Evolutionary conservation across 2,888 invertebrate genomes (phyloP), one percentile per base, ranked within the genome.

Genomic region (Drosophila longiperda): DNA sequence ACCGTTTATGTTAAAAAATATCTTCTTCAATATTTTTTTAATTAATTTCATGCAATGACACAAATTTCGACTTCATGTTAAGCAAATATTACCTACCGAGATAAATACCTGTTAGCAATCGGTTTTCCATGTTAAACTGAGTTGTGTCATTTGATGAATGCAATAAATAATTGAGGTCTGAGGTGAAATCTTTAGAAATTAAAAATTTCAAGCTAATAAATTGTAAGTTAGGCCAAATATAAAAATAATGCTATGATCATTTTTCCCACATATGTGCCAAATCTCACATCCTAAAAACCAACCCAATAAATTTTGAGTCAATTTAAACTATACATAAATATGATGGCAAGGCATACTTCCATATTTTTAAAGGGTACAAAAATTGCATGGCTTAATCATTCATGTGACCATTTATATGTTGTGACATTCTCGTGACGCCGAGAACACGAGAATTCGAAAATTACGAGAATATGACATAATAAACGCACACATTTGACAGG

Each of bases 311-410:
- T 23, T 20, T 45, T 4, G 15, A 23, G 17, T 1, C 7, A 7
- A 17, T 36, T 11, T 23, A 17, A 26, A n/a, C 6, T 38, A 49
- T 29, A 17, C 17, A 49, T 33, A 52, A 20, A 20, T 11, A 15
- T 20, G 20, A 15, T 15, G 12, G 26, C n/a, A 12, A 4, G 23
- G 23, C 45, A 15, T 7, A 3, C 7, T 45, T 3, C 2, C 2
- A 15, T 7, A 23, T 23, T 23, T 23, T 45, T 15, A 8, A 5
- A 52, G 50, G 15, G 23, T 45, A 66, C 63, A 50, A 42, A 75
- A 66, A 61, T 54, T 49, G 52, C 20, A 64, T 59, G 54, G 40
- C 71, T 86, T 70, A 87, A 80, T 84, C 80, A 89, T 80, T 87
- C 73, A 84, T 77, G 57, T 49, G 50, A 63, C 67, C 73, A 80